phyloP scores from a whole-genome alignment of 2,888 invertebrate species.

The Tipula confusa region DNA sequence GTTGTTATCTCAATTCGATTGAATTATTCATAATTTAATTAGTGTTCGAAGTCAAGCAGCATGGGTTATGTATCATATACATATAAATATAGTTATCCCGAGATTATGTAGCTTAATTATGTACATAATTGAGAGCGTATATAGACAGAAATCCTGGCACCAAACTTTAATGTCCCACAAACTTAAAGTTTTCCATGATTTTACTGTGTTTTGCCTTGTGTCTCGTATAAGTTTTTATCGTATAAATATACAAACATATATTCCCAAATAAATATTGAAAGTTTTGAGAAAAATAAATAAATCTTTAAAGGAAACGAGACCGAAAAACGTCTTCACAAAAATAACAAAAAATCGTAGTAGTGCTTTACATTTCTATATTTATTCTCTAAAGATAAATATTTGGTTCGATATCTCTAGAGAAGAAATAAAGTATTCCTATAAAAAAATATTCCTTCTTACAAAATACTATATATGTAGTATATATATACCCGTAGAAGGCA shows the following conservation, averaged over 20 bases:
- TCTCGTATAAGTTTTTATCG: neutral
- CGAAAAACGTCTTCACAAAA: neutral
- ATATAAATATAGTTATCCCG: too few species aligned
- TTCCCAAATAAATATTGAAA: neutral
- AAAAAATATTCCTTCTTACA: neutral
- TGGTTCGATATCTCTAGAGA: slow-evolving; percentile 25
- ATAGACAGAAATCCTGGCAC: neutral
- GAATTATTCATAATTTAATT: neutral
- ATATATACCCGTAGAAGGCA: neutral
- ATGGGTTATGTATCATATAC: neutral
- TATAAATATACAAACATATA: neutral
- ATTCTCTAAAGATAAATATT: slow-evolving; percentile 20
- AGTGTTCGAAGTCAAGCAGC: neutral
- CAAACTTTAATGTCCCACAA: neutral
- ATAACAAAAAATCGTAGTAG: neutral
- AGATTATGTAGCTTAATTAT: too few species aligned
- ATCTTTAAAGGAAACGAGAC: neutral
- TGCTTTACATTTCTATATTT: neutral
- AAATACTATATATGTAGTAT: neutral
- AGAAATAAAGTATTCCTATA: neutral
- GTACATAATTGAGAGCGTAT: neutral
- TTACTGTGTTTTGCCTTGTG: neutral
- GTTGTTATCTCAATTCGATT: neutral
- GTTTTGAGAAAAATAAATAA: neutral
- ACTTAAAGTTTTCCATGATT: neutral